Conservation (phyloP, 2,797 vertebrate genomes). For the Notolabrus celidotus region DNA sequence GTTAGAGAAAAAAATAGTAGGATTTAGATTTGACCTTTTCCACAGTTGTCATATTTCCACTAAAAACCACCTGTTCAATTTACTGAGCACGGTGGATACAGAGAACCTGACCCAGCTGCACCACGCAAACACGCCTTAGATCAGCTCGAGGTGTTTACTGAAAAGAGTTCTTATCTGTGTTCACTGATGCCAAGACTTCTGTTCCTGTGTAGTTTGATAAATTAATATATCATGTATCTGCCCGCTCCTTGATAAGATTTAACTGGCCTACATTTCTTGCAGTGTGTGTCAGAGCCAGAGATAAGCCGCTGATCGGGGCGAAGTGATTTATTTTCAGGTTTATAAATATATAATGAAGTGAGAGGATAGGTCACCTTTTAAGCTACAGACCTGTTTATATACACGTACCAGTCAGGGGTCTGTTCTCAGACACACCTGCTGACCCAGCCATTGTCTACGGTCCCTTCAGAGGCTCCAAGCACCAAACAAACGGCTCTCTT, state of each 20-base stretch:
- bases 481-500: conserved; percentile 17
- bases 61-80: background rate
- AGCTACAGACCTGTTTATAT: conserved; percentile 35
- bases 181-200: conserved; percentile 27
- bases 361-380: conserved; percentile 7
- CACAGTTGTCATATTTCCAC: conserved; percentile 14
- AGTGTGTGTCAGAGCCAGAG: background rate
- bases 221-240: conserved; percentile 30
- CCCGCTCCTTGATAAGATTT: conserved; percentile 36
- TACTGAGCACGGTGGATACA: background rate
- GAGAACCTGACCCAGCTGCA: background rate
- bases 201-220: conserved; percentile 26
- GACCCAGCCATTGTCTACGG: conserved; percentile 20
- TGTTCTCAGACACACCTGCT: conserved; percentile 43
- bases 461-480: conserved; percentile 9
- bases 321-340: background rate
- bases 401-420: conserved; percentile 23
- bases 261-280: background rate
- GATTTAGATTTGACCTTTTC: conserved; percentile 20
- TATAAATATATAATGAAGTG: background rate
- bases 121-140: background rate
- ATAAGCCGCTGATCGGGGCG: background rate
- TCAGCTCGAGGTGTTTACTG: conserved; percentile 14
- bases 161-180: conserved; percentile 30
- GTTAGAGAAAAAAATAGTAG: background rate